Percentiles rank a stretch among this genome's conserved stretches.
phyloP scores from a whole-genome alignment of 2,113 vertebrate species.

The Sinocyclocheilus grahami region DNA sequence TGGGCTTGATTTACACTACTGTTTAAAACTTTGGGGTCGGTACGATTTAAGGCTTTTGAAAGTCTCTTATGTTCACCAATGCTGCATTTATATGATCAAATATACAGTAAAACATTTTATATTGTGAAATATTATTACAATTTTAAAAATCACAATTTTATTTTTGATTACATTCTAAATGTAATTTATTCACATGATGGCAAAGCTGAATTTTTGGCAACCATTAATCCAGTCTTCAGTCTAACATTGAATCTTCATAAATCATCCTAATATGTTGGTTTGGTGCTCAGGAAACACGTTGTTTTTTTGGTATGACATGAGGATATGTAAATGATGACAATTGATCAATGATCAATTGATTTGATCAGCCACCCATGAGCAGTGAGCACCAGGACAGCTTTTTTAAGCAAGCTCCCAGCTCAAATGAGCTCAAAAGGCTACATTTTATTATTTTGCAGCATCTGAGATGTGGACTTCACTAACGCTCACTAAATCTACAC shows the following conservation, averaged over 20 bases:
- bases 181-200: not conserved
- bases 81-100: not conserved
- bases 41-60: not conserved
- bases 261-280: not conserved
- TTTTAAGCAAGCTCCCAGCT: conserved; percentile 13
- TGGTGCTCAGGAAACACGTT: not conserved
- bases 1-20: not conserved
- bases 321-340: too few species aligned
- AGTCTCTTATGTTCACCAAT: not conserved
- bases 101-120: not conserved
- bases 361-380: too few species aligned
- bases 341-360: too few species aligned
- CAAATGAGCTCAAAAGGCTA: not conserved
- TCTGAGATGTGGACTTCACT: conserved; percentile 12
- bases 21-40: not conserved
- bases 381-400: not conserved
- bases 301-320: too few species aligned
- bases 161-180: not conserved
- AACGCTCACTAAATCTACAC: conserved; percentile 13
- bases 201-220: not conserved
- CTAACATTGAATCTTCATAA: not conserved
- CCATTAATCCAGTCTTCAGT: not conserved
- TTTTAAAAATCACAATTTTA: not conserved
- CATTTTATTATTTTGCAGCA: conserved; percentile 2
- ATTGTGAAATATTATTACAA: not conserved